Percentiles rank a stretch among this genome's conserved stretches.
These are phyloP conservation scores for Gephyroberyx darwinii DNA, from an alignment of 2,797 vertebrate genomes.

Conservation along the genomic window DNA sequence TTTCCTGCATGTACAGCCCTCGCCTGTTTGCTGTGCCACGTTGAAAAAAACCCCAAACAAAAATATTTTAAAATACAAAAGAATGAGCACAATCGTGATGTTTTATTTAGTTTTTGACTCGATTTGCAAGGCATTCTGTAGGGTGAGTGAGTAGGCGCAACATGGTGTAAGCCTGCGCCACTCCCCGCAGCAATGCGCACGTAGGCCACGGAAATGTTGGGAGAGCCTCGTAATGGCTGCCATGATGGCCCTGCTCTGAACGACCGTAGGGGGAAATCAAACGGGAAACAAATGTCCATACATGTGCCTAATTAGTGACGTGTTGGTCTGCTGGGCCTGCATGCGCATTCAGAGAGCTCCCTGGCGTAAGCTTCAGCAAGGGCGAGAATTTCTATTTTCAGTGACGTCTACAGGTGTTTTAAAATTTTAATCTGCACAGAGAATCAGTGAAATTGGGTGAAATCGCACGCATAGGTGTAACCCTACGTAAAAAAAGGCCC, in stretches of 20 bases:
- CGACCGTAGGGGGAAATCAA: slow-evolving; percentile 63
- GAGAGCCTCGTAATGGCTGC: slow-evolving; percentile 79
- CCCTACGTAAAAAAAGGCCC: neutral
- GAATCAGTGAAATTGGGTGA: slow-evolving; percentile 10
- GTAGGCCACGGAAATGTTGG: slow-evolving; percentile 73
- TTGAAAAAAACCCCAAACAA: neutral
- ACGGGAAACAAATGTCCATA: slow-evolving; percentile 51
- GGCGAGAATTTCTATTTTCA: neutral
- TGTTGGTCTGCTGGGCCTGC: slow-evolving; percentile 32
- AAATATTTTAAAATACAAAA: slow-evolving; percentile 15
- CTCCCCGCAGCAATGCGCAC: slow-evolving; percentile 73
- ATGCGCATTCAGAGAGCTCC: slow-evolving; percentile 25
- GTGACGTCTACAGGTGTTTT: slow-evolving; percentile 57
- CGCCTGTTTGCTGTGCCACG: slow-evolving; percentile 3
- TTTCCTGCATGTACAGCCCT: slow-evolving; percentile 45
- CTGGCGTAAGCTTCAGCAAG: slow-evolving; percentile 39
- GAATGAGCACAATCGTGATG: neutral
- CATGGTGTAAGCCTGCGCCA: slow-evolving; percentile 69
- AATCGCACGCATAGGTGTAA: neutral
- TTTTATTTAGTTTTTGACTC: slow-evolving; percentile 10
- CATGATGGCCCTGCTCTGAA: slow-evolving; percentile 69
- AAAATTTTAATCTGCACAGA: slow-evolving; percentile 11
- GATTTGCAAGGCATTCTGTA: slow-evolving; percentile 22
- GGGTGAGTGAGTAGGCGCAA: slow-evolving; percentile 36
- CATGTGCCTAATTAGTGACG: slow-evolving; percentile 54